A percentile compares a stretch with the other conserved stretches of the same genome.
phyloP scores from a whole-genome alignment of 2,797 vertebrate species.

The Xenopus petersii region DNA sequence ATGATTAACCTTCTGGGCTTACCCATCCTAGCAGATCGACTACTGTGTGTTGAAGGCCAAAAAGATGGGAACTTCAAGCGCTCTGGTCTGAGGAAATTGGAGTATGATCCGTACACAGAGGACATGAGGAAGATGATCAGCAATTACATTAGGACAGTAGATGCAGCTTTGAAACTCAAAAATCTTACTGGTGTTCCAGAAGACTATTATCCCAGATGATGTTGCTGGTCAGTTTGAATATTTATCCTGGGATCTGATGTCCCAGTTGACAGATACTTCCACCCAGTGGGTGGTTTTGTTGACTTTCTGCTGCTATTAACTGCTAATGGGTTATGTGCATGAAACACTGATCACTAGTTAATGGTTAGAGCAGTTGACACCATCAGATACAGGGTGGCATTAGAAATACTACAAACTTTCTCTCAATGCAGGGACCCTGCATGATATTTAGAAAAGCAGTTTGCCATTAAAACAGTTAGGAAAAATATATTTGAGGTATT shows the following conservation, averaged over 20 bases:
- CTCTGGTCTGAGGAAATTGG: constrained; percentile 87
- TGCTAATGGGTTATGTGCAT: constrained; percentile 56
- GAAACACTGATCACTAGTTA: constrained; percentile 40
- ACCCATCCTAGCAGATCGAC: constrained; percentile 79
- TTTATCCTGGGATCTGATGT: background rate
- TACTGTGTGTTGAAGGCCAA: constrained; percentile 94
- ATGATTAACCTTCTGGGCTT: constrained; percentile 86
- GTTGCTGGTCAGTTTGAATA: constrained; percentile 28
- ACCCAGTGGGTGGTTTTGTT: constrained; percentile 59
- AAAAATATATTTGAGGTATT: background rate
- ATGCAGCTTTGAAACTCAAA: constrained; percentile 74
- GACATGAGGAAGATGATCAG: constrained; percentile 83
- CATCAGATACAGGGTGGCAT: constrained; percentile 7
- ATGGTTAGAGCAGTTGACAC: constrained; percentile 36
- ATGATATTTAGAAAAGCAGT: constrained; percentile 10
- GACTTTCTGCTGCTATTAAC: constrained; percentile 51
- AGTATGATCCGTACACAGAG: constrained; percentile 88
- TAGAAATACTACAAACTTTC: background rate
- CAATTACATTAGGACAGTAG: constrained; percentile 83
- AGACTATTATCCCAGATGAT: constrained; percentile 93
- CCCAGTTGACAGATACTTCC: constrained; percentile 48
- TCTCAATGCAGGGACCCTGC: constrained; percentile 29
- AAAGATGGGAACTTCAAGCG: constrained; percentile 97
- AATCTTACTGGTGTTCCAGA: constrained; percentile 85
- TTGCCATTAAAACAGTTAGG: background rate